phyloP scores from a whole-genome alignment of 2,113 vertebrate genomes.

The Cygnus buccinator region DNA sequence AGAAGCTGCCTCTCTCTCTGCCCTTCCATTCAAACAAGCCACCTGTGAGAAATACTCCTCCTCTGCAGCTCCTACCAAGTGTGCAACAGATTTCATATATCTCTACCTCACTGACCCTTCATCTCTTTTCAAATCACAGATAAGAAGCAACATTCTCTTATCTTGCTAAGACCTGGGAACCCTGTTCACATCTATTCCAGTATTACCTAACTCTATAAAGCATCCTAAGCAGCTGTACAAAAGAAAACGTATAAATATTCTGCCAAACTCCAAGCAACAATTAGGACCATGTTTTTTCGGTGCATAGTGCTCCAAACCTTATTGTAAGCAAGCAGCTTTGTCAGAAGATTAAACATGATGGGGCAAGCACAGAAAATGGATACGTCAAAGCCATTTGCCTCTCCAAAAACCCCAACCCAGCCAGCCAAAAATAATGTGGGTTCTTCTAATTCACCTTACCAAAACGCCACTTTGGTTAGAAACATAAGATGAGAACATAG shows the following conservation, averaged over 20 bases:
- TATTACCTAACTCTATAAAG: background rate
- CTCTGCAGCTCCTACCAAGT: background rate
- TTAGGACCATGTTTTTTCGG: background rate
- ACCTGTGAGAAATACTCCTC: background rate
- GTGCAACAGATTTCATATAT: background rate
- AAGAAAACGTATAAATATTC: background rate
- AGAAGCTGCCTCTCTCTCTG: background rate
- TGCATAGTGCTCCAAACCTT: background rate
- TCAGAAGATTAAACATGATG: conserved; percentile 19
- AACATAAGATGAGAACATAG: background rate
- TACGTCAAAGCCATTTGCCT: conserved; percentile 7
- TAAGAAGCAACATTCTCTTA: conserved; percentile 55
- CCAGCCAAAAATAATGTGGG: background rate
- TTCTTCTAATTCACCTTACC: background rate
- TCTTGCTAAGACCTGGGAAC: conserved; percentile 31
- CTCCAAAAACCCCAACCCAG: background rate
- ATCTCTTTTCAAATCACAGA: conserved; percentile 42
- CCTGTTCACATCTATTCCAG: conserved; percentile 10
- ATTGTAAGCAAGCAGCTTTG: background rate
- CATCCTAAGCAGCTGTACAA: background rate
- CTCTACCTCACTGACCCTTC: conserved; percentile 37
- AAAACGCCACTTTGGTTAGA: background rate
- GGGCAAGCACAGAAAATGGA: background rate
- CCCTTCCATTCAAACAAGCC: background rate
- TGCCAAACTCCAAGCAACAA: background rate